These are phyloP conservation scores for Microctenopoma stevenorrisi DNA, from an alignment of 2,797 vertebrate genomes.

Conservation along the genomic window DNA sequence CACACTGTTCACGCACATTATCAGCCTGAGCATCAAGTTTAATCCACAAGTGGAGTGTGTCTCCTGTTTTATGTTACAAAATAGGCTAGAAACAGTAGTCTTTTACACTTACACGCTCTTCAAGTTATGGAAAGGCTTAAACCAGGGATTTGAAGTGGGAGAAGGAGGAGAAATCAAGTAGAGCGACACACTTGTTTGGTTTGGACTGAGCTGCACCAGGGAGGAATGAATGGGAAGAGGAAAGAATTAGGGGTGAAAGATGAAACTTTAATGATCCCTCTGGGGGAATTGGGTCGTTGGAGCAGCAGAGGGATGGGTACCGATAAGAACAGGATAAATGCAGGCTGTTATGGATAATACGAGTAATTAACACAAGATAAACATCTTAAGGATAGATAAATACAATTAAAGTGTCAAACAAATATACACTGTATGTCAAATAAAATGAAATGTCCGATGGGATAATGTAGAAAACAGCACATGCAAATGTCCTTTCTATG, in stretches of 20 bases:
- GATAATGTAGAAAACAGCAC: conserved; percentile 6
- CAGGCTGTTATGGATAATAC: conserved; percentile 46
- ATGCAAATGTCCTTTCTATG: conserved; percentile 24
- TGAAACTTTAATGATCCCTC: conserved; percentile 82
- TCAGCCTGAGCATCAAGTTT: not conserved
- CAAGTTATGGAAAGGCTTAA: conserved; percentile 35
- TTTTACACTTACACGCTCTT: conserved; percentile 33
- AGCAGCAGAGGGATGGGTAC: conserved; percentile 40
- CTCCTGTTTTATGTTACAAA: not conserved
- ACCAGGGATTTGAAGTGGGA: conserved; percentile 56
- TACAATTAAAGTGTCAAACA: not conserved
- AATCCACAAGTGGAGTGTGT: not conserved
- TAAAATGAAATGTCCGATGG: conserved; percentile 8
- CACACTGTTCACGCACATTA: not conserved
- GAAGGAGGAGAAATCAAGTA: conserved; percentile 53
- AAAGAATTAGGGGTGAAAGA: conserved; percentile 78
- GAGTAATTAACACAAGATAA: conserved; percentile 60
- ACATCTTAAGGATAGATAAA: conserved; percentile 29
- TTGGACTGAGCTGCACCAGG: conserved; percentile 64
- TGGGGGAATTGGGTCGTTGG: conserved; percentile 72
- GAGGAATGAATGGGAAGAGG: conserved; percentile 66
- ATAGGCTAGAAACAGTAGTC: conserved; percentile 39
- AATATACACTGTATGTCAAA: conserved; percentile 3
- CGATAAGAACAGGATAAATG: conserved; percentile 60
- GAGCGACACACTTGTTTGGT: conserved; percentile 71